Evolutionary conservation across 2,113 vertebrate genomes (phyloP).

Genomic region (Serinus canaria): DNA sequence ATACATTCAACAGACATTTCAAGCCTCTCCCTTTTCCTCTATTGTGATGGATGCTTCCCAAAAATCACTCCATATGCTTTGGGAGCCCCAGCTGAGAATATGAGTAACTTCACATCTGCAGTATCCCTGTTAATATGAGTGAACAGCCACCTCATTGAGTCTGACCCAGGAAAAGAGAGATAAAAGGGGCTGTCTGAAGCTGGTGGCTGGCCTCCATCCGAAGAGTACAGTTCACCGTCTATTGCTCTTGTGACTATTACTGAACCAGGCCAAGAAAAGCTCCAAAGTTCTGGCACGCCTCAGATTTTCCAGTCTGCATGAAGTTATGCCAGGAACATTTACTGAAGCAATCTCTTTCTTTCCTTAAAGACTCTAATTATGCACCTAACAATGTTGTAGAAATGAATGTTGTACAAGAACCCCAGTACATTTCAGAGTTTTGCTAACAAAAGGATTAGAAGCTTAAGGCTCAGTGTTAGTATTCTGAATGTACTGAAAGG

Average conservation of each 20-base stretch:
- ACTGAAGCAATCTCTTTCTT: constrained; percentile 47
- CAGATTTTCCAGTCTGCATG: constrained; percentile 60
- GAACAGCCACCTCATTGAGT: neutral
- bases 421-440: neutral
- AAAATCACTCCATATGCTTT: neutral
- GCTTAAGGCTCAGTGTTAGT: neutral
- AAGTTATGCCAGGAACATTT: constrained; percentile 61
- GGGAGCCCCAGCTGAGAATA: neutral
- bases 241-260: constrained; percentile 55
- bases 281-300: constrained; percentile 48
- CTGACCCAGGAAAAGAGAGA: constrained; percentile 32
- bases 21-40: neutral
- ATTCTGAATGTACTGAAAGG: neutral
- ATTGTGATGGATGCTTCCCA: neutral
- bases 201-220: constrained; percentile 21
- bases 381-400: constrained; percentile 34
- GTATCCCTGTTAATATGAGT: neutral
- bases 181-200: constrained; percentile 14
- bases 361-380: constrained; percentile 44
- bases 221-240: constrained; percentile 54
- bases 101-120: neutral
- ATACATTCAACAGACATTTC: neutral
- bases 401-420: neutral
- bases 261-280: constrained; percentile 48
- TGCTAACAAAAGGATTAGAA: constrained; percentile 12